Conservation (phyloP, 1,140 invertebrate genomes). For the Halotydeus destructor region DNA sequence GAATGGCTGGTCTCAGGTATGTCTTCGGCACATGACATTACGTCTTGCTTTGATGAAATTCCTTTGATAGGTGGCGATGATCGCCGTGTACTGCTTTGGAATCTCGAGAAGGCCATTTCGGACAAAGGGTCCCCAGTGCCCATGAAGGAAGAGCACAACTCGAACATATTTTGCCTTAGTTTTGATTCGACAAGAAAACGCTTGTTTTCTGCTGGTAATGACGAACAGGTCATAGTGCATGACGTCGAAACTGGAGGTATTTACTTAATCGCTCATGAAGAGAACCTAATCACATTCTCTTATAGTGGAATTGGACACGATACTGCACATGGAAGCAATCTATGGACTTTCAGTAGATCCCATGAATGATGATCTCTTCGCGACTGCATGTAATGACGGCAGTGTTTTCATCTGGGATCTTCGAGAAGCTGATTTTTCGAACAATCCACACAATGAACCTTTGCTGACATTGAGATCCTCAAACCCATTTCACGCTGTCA, state of each 20-base stretch:
- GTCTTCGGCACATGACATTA: neutral
- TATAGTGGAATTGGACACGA: constrained; percentile 48
- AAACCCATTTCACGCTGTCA: constrained; percentile 65
- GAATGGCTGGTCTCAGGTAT: constrained; percentile 64
- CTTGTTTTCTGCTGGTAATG: constrained; percentile 71
- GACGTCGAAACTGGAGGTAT: constrained; percentile 46
- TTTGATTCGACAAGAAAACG: constrained; percentile 54
- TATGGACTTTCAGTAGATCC: constrained; percentile 71
- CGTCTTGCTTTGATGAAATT: neutral
- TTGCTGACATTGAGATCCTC: constrained; percentile 38
- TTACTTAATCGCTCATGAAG: constrained; percentile 30
- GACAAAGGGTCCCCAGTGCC: constrained; percentile 32
- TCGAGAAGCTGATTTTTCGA: constrained; percentile 27
- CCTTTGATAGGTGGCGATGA: constrained; percentile 66
- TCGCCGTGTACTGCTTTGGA: constrained; percentile 66
- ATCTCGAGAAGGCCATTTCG: constrained; percentile 48
- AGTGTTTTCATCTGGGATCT: constrained; percentile 64
- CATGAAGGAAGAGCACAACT: constrained; percentile 63
- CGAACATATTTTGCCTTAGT: constrained; percentile 79
- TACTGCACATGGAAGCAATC: constrained; percentile 65
- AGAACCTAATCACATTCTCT: too few relatives aligned
- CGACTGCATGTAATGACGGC: constrained; percentile 76
- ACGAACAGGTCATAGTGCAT: constrained; percentile 76
- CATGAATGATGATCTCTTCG: constrained; percentile 53
- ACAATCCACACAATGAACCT: constrained; percentile 26